A percentile compares a stretch with the other conserved stretches of the same genome.
Evolutionary conservation across 2,888 invertebrate species (phyloP).

Genomic region (Epicampocera succincta): DNA sequence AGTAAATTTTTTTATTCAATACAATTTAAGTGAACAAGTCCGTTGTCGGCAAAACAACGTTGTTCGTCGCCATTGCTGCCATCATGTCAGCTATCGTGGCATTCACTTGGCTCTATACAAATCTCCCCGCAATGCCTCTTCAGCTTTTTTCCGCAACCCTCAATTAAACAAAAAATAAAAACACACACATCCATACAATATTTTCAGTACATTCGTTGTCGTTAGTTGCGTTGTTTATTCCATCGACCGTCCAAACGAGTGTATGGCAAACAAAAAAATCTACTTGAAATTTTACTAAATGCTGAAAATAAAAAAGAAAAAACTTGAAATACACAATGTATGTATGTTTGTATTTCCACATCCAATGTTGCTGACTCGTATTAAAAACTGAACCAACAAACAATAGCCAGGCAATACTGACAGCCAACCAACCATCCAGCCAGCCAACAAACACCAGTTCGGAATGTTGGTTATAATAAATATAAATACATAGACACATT

Average conservation of each 20-base stretch:
- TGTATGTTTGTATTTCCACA: too few relatives aligned
- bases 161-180: slow-evolving; percentile 51
- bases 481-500: neutral
- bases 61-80: slow-evolving; percentile 71
- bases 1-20: slow-evolving; percentile 23
- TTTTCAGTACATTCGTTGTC: slow-evolving; percentile 52
- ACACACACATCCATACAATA: slow-evolving; percentile 41
- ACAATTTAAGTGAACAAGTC: slow-evolving; percentile 32
- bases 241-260: slow-evolving; percentile 66
- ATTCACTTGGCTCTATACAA: slow-evolving; percentile 71
- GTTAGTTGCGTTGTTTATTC: slow-evolving; percentile 67
- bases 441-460: slow-evolving; percentile 61
- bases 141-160: slow-evolving; percentile 55
- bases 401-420: slow-evolving; percentile 69
- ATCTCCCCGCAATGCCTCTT: slow-evolving; percentile 45
- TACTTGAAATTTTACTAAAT: slow-evolving; percentile 66
- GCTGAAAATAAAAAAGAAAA: slow-evolving; percentile 46
- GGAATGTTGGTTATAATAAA: slow-evolving; percentile 67
- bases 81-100: slow-evolving; percentile 72
- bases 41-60: slow-evolving; percentile 61
- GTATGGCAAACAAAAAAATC: slow-evolving; percentile 60
- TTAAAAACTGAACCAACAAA: slow-evolving; percentile 71
- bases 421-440: slow-evolving; percentile 48
- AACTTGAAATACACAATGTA: slow-evolving; percentile 69
- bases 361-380: slow-evolving; percentile 74